phyloP scores from a whole-genome alignment of 2,797 vertebrate genomes.

The Tapera naevia region DNA sequence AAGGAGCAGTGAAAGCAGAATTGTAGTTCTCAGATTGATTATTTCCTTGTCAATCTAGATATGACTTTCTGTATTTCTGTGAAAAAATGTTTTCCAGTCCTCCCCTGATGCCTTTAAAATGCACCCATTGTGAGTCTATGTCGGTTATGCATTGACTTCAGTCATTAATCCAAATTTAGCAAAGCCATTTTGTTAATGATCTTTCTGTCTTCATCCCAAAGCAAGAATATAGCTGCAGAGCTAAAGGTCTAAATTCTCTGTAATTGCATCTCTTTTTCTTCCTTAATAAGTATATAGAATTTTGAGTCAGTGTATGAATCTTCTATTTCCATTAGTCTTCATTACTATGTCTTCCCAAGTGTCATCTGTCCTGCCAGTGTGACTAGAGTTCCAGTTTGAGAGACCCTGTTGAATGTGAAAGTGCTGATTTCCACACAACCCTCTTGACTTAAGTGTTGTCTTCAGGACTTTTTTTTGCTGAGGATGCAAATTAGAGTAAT shows the following conservation, averaged over 20 bases:
- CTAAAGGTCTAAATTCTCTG: not conserved
- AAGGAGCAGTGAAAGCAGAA: not conserved
- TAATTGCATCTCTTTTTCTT: not conserved
- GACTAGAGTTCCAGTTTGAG: not conserved
- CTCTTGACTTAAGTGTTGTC: not conserved
- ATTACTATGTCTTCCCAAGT: not conserved
- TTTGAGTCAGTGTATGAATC: not conserved
- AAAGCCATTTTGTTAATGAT: not conserved
- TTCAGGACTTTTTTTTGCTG: not conserved
- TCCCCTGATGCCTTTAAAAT: not conserved
- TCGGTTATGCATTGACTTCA: not conserved
- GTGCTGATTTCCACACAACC: not conserved
- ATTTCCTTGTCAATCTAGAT: not conserved
- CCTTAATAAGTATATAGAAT: not conserved
- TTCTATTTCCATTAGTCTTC: not conserved
- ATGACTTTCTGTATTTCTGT: not conserved
- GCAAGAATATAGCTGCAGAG: not conserved
- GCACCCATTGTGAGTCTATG: not conserved
- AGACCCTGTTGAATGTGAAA: not conserved
- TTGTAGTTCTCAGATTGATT: not conserved
- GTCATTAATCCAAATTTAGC: not conserved
- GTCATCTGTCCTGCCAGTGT: not conserved
- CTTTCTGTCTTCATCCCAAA: not conserved
- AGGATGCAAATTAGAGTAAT: not conserved
- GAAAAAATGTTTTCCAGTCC: not conserved